Percentiles rank a stretch among this genome's conserved stretches.
phyloP scores from a whole-genome alignment of 2,797 vertebrate genomes.

The Enteromius argenteus region DNA sequence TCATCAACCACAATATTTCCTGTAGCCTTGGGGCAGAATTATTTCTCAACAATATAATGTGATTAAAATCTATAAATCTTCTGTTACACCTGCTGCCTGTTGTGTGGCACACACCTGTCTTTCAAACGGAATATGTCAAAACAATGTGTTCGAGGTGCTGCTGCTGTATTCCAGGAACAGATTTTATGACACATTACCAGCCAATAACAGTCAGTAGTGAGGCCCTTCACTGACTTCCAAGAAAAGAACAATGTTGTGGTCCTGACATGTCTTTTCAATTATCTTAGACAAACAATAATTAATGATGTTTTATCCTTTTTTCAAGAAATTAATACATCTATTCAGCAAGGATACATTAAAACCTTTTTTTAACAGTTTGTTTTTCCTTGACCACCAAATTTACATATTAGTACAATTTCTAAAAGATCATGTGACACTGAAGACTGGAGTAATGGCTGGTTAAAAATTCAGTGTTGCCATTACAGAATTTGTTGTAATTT shows the following conservation, averaged over 20 bases:
- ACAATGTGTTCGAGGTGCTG: conserved; percentile 19
- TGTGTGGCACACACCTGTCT: conserved; percentile 78
- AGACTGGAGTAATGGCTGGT: not conserved
- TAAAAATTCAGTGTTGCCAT: not conserved
- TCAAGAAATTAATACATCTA: not conserved
- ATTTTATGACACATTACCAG: conserved; percentile 11
- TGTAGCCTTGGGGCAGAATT: conserved; percentile 68
- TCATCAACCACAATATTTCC: conserved; percentile 58
- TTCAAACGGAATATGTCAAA: conserved; percentile 70
- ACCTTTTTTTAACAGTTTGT: not conserved
- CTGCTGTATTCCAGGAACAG: conserved; percentile 25
- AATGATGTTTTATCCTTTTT: too few relatives aligned
- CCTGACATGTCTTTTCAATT: not conserved
- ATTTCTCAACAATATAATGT: conserved; percentile 76
- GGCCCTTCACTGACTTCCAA: not conserved
- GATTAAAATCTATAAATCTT: conserved; percentile 82
- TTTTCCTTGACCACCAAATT: not conserved
- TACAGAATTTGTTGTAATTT: not conserved
- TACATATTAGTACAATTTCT: not conserved
- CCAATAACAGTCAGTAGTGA: not conserved
- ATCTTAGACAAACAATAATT: not conserved
- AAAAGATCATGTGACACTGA: not conserved
- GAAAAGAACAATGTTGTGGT: not conserved
- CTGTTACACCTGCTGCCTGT: conserved; percentile 78
- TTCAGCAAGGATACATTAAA: not conserved